These are phyloP conservation scores for Bimastos eiseni DNA, from an alignment of 2,888 invertebrate genomes.

Conservation along the genomic window DNA sequence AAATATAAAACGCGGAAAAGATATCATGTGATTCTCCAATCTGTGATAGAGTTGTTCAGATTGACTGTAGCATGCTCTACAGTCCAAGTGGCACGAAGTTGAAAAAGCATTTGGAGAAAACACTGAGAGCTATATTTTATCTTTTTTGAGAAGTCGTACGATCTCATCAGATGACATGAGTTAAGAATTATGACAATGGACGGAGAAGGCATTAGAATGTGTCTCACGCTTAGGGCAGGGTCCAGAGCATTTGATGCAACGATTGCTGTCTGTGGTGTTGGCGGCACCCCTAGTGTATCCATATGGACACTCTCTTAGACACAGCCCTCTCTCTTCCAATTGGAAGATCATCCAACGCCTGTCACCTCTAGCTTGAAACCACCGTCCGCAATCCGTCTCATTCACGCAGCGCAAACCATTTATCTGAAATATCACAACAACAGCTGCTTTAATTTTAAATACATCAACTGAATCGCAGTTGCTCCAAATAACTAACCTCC, in stretches of 20 bases:
- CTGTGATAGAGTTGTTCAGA: no score
- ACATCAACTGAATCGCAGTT: not conserved
- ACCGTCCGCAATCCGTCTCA: constrained; percentile 74
- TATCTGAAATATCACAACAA: constrained; percentile 64
- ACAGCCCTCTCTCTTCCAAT: constrained; percentile 57
- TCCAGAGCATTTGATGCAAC: constrained; percentile 58
- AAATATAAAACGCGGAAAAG: no score
- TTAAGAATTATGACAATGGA: not conserved
- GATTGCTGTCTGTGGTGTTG: constrained; percentile 48
- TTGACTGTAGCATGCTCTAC: no score
- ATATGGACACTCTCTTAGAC: constrained; percentile 76
- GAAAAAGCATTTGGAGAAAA: not conserved
- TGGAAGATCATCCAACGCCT: not conserved
- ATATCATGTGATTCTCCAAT: no score
- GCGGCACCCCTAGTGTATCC: constrained; percentile 67
- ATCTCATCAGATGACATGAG: not conserved
- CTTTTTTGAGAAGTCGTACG: not conserved
- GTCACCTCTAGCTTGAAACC: constrained; percentile 60
- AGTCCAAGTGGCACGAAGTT: no score
- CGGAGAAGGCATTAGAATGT: not conserved
- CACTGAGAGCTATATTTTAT: not conserved
- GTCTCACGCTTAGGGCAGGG: constrained; percentile 61
- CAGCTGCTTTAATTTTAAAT: not conserved
- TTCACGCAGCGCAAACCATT: constrained; percentile 81
- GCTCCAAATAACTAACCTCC: no score